Conservation (phyloP, 1,140 invertebrate genomes). For the Drosophila willistoni region DNA sequence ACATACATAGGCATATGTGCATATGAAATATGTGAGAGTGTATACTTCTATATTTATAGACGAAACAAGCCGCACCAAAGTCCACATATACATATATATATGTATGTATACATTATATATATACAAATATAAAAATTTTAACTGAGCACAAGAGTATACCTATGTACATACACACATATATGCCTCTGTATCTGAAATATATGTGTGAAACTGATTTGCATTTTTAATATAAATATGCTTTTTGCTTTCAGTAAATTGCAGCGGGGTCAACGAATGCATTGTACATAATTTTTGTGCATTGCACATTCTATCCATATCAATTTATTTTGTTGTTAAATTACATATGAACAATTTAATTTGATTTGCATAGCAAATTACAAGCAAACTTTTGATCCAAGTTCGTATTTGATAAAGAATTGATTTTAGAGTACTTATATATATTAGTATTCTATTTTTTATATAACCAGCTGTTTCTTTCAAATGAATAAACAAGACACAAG, state of each 20-base stretch:
- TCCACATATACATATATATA: constrained; percentile 4
- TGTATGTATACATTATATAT: constrained; percentile 12
- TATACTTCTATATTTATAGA: constrained; percentile 29
- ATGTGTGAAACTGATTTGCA: constrained; percentile 50
- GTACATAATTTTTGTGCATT: constrained; percentile 48
- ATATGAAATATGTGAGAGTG: constrained; percentile 24
- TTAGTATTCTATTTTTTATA: not conserved
- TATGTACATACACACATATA: too few relatives aligned
- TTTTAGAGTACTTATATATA: not conserved
- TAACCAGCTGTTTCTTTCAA: not conserved
- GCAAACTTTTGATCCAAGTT: not conserved
- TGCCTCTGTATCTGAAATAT: constrained; percentile 20
- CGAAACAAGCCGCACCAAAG: constrained; percentile 11
- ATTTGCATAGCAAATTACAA: constrained; percentile 6
- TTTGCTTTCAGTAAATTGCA: constrained; percentile 33
- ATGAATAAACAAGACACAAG: not conserved
- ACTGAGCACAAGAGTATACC: constrained; percentile 4
- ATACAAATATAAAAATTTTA: constrained; percentile 19
- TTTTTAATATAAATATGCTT: constrained; percentile 68
- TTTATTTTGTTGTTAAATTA: constrained; percentile 28
- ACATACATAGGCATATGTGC: constrained; percentile 22
- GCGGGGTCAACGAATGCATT: constrained; percentile 69
- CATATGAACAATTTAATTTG: constrained; percentile 16
- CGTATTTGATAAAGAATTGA: not conserved
- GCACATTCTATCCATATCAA: constrained; percentile 38